Evolutionary conservation across 2,797 vertebrate genomes (phyloP), one percentile per base, ranked within the genome.

Genomic region (Cirrhinus mrigala): DNA sequence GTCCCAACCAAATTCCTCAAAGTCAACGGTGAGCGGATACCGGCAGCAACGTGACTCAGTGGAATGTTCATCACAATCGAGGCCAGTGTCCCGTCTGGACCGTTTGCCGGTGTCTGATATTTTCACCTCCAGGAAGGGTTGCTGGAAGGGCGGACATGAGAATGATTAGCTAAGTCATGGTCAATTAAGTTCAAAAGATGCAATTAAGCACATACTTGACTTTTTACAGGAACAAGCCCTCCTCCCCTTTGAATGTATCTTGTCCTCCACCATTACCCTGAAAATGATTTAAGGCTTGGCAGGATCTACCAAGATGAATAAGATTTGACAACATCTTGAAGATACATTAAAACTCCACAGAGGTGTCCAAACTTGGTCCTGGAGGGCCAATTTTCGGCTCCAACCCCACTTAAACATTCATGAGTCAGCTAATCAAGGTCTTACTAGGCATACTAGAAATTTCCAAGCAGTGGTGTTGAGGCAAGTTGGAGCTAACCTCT

Each of bases 1-100:
- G 86, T 97, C 96, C 97, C 97, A 97, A 8, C 96, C 96, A 0
- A 97, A 97, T 24, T 96, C 96, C 91, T 97, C 96, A 2, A 97
- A 97, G 93, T 97, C 97, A 82, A 97, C 96, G 0, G 96, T 97
- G 85, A 97, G 94, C 0, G 96, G 96, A 83, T 97, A 97, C 22
- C 96, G 96, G 79, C 97, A 97, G 58, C 97, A 97, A 1, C 95
- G 95, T 0, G 96, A 95, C 85, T 97, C 96, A 0, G 95, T 94
- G 0, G 96, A 97, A 87, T 96, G 93, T 83, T 97, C 96, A 0
- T 97, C 95, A 0, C 97, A 97, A 90, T 97, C 96, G 0, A 97
- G 95, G 18, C 96, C 96, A 0, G 95, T 95, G 90, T 96, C 96
- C 91, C 96, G 92, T 89, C 95, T 93, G 60, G 95, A 95, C 37